phyloP scores from a whole-genome alignment of 2,113 vertebrate genomes.

The Siphamia tubifer region DNA sequence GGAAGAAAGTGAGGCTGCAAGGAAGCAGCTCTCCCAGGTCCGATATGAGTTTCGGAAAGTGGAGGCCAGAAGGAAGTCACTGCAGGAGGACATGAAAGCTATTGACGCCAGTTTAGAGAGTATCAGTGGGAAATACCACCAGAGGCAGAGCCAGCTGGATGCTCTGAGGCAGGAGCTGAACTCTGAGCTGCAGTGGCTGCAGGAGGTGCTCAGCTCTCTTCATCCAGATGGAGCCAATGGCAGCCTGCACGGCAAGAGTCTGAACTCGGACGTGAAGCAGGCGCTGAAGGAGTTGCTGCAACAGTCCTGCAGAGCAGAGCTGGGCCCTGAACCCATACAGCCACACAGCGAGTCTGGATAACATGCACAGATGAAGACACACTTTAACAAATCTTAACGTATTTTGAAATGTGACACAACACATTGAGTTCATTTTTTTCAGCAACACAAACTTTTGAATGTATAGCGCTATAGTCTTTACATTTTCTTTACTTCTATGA shows the following conservation, averaged over 20 bases:
- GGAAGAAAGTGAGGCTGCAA: conserved; percentile 80
- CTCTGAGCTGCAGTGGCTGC: conserved; percentile 84
- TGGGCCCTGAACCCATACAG: conserved; percentile 74
- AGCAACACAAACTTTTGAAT: conserved; percentile 1
- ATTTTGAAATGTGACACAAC: background rate
- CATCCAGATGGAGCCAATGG: conserved; percentile 60
- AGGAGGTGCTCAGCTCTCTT: conserved; percentile 80
- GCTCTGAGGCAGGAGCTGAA: conserved; percentile 83
- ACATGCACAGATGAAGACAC: background rate
- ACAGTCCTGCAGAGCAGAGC: conserved; percentile 73
- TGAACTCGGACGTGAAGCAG: conserved; percentile 76
- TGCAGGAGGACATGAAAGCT: conserved; percentile 80
- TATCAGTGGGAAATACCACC: conserved; percentile 71
- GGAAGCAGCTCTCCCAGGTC: conserved; percentile 86
- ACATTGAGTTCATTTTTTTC: background rate
- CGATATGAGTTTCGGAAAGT: conserved; percentile 84
- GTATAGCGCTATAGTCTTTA: background rate
- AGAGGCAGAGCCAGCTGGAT: conserved; percentile 81
- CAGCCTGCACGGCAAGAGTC: conserved; percentile 47
- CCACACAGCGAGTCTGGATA: conserved; percentile 62
- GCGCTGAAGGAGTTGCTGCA: conserved; percentile 80
- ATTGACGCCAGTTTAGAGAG: conserved; percentile 68
- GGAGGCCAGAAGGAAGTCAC: conserved; percentile 79
- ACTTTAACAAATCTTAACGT: background rate
- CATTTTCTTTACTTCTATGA: background rate